These are phyloP conservation scores for Sylvicapra grimmia DNA, from an alignment of 2,113 vertebrate genomes.

Conservation along the genomic window DNA sequence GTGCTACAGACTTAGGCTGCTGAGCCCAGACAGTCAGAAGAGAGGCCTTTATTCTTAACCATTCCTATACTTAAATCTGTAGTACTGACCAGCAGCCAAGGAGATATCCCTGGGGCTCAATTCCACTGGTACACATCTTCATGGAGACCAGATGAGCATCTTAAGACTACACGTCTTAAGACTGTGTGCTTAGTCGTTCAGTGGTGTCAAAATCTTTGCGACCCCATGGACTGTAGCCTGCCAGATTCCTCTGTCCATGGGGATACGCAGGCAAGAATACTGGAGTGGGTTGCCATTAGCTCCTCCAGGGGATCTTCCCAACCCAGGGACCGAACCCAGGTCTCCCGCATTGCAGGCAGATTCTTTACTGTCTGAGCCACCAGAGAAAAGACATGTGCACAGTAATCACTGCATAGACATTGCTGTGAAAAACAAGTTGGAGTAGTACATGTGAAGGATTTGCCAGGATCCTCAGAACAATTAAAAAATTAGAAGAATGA, in stretches of 20 bases:
- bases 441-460: neutral
- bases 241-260: neutral
- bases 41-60: neutral
- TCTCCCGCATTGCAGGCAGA: neutral
- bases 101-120: neutral
- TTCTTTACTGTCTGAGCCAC: neutral
- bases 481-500: neutral
- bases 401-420: neutral
- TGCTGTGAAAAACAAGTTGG: neutral
- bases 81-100: neutral
- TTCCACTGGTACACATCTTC: neutral
- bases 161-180: neutral
- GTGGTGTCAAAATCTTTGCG: rapidly evolving
- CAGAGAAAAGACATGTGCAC: neutral
- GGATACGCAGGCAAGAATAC: neutral
- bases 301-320: neutral
- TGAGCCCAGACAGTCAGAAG: neutral
- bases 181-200: neutral
- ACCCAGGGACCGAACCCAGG: neutral
- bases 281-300: neutral
- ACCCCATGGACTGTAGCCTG: neutral
- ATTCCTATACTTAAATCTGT: neutral
- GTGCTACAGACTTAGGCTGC: neutral
- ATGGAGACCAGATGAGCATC: neutral
- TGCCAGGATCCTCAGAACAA: neutral